Evolutionary conservation across 2,888 invertebrate species (phyloP), one percentile per base, ranked within the genome.

Genomic region (Mythimna ferrago): DNA sequence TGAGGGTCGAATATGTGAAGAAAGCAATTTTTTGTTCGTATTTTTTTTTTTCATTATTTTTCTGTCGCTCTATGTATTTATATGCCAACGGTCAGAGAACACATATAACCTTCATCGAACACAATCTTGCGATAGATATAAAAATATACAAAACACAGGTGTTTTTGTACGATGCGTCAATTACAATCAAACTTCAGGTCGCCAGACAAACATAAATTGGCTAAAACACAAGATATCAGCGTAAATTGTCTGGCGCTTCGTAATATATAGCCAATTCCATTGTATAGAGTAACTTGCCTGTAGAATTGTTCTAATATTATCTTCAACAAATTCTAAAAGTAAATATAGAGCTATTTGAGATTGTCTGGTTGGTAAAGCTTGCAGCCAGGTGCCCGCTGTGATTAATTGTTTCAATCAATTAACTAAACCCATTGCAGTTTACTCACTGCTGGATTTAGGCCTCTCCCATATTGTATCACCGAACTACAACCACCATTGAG

Each of bases 361-460:
- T 56, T 58, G 82, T 76, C 77, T 76, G 53, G 48, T 21, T 32
- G 7, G 78, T 77, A 60, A 81, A 32, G 38, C 44, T 32, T 77
- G 78, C 53, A 77, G 44, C 77, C 77, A 77, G 82, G 77, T 77
- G 76, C 44, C 26, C 38, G 51, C n/a, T 48, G 78, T 77, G 51
- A 82, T 68, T 69, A 77, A 77, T 82, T 48, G 82, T 57, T 77
- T 77, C 62, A 77, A 77, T 77, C 77, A 68, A 77, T 68, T 58
- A 69, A 69, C 56, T 32, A 10, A 62, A 81, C 21, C 62, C 48
- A 68, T 38, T 77, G 44, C 78, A 62, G 54, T 67, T 32, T 38
- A 19, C 21, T 16, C 60, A 51, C 41, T 51, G 41, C 62, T 77
- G 38, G 78, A 67, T 32, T 53, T 53, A 62, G 32, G 62, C 62